phyloP scores from a whole-genome alignment of 2,888 invertebrate genomes.

The Tachina fera region DNA sequence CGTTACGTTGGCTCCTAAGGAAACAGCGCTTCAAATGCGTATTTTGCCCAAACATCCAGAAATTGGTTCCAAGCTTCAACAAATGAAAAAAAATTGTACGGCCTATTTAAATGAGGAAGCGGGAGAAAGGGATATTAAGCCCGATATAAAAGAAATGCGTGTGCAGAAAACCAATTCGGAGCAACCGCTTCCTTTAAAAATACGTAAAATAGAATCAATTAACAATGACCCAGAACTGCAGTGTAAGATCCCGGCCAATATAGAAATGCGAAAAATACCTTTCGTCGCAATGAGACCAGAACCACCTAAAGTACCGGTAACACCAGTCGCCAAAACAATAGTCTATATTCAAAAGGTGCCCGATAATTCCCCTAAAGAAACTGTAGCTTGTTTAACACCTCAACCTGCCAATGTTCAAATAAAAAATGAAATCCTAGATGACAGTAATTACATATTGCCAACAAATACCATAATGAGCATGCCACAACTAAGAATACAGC shows the following conservation, averaged over 20 bases:
- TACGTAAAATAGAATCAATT: slow-evolving; percentile 76
- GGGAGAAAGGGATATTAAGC: slow-evolving; percentile 64
- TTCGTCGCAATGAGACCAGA: neutral
- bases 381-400: neutral
- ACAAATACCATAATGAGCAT: neutral
- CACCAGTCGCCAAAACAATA: neutral
- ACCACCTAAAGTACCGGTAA: neutral
- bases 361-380: neutral
- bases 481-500: slow-evolving; percentile 21
- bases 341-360: slow-evolving; percentile 40
- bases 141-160: slow-evolving; percentile 46
- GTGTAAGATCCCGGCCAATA: slow-evolving; percentile 40
- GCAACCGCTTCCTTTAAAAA: slow-evolving; percentile 74
- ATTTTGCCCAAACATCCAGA: slow-evolving; percentile 54
- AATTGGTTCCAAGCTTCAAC: slow-evolving; percentile 66
- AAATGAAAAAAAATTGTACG: slow-evolving; percentile 60
- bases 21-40: slow-evolving; percentile 64
- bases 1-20: slow-evolving; percentile 76
- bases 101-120: slow-evolving; percentile 65
- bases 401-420: slow-evolving; percentile 7
- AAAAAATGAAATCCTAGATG: slow-evolving; percentile 27
- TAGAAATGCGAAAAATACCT: slow-evolving; percentile 18
- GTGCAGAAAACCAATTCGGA: slow-evolving; percentile 51
- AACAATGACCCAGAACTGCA: slow-evolving; percentile 63
- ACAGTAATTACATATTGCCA: slow-evolving; percentile 44